Evolutionary conservation across 2,888 invertebrate species (phyloP).

Genomic region (Caenorhabditis sp.): DNA sequence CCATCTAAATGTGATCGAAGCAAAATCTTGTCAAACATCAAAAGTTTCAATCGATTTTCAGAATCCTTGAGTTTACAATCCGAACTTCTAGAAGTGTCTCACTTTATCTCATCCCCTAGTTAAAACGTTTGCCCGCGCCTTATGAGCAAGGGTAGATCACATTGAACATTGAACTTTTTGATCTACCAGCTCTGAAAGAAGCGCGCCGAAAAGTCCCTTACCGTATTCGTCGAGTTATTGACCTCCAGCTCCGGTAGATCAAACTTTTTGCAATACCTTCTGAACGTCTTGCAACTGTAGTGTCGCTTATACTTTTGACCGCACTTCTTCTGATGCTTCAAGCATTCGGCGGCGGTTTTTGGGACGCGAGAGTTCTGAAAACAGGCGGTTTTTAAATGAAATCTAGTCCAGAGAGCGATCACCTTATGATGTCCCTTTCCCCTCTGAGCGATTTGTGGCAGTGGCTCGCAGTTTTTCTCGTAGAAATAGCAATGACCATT

Average conservation of each 20-base stretch:
- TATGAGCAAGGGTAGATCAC: too few species aligned
- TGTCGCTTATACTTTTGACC: conserved; percentile 61
- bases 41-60: too few species aligned
- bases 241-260: conserved; percentile 25
- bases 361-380: conserved; percentile 21
- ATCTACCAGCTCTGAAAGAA: too few species aligned
- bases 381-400: neutral
- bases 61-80: too few species aligned
- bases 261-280: conserved; percentile 48
- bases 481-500: conserved; percentile 69
- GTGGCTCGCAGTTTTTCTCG: conserved; percentile 56
- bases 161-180: too few species aligned
- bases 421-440: conserved; percentile 41
- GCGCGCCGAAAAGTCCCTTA: too few species aligned
- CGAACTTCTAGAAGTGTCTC: too few species aligned
- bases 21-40: too few species aligned
- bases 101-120: too few species aligned
- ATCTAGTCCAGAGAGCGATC: neutral
- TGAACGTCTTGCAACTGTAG: conserved; percentile 57
- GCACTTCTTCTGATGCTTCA: conserved; percentile 60
- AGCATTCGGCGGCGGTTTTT: conserved; percentile 43
- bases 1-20: too few species aligned
- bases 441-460: conserved; percentile 28
- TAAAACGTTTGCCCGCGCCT: too few species aligned
- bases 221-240: conserved; percentile 32